Evolutionary conservation across 2,797 vertebrate species (phyloP), one percentile per base, ranked within the genome.

Genomic region (Sciurus carolinensis): DNA sequence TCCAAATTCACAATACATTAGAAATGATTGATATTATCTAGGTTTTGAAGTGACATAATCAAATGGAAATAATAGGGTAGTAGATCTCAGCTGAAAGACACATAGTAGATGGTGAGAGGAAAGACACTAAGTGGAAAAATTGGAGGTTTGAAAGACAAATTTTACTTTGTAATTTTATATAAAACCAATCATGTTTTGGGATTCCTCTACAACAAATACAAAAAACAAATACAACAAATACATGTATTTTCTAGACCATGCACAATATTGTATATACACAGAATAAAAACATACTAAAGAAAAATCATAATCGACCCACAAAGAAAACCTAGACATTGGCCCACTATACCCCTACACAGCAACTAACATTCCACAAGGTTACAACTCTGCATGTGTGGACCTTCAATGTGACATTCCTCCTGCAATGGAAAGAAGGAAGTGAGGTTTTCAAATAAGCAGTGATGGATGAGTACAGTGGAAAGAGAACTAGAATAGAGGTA

Each of bases 1-100:
- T 90, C 92, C 81, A 95, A 97, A 96, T 94, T 97, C 71, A 95
- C 22, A 97, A 87, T 89, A 96, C 95, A 93, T 96, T 97, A 85
- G 87, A 97, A 94, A 97, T 96, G 81, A 97, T 94, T 96, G 92
- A 81, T 93, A 95, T 90, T 92, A 95, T 92, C 59, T 57, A 95
- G 83, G 36, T 93, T 97, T 96, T 83, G 50, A 87, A 95, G 93
- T 97, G 76, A 90, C 94, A 97, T 71, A 75, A 96, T 97, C 80
- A 96, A 82, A 93, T 94, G 92, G 62, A 97, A 95, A 96, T 95
- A 91, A 97, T 54, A 95, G 69, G 44, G 72, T 66, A 95, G 83
- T 79, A 97, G 47, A 85, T 95, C 87, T 62, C 62, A 73, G 9
- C 75, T 80, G 67, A 91, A 97, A 96, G 86, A 91, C 36, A 92